Conservation (phyloP, 2,113 vertebrate genomes). For the Hypanus sabinus region DNA sequence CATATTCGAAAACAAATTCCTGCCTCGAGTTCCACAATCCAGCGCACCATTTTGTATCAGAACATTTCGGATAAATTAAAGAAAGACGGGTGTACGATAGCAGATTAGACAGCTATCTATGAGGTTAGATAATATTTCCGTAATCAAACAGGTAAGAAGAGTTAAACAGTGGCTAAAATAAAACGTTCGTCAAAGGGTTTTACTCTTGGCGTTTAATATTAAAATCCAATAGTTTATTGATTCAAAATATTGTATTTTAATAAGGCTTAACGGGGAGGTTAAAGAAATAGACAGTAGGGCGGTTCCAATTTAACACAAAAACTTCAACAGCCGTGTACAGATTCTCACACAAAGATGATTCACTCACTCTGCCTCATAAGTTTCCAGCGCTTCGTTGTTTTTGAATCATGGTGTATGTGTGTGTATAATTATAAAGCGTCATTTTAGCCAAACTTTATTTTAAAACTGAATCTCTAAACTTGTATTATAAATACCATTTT, state of each 20-base stretch:
- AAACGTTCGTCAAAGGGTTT: background rate
- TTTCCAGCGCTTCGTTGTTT: background rate
- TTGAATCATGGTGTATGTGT: too few relatives aligned
- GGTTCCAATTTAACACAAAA: background rate
- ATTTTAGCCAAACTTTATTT: background rate
- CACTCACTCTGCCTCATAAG: background rate
- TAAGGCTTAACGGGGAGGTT: background rate
- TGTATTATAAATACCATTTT: background rate
- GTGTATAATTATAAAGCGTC: too few relatives aligned
- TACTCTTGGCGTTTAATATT: background rate
- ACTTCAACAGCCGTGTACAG: background rate
- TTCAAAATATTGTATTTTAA: background rate
- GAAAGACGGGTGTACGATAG: background rate
- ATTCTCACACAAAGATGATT: background rate
- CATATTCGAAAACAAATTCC: slow-evolving; percentile 36
- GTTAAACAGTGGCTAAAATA: background rate
- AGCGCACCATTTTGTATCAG: background rate
- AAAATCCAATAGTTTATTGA: background rate
- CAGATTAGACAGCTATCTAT: background rate
- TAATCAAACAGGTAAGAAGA: background rate
- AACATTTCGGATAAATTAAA: background rate
- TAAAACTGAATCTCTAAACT: background rate
- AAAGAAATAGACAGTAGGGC: background rate
- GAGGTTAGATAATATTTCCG: background rate
- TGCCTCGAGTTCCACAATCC: slow-evolving; percentile 23